Conservation (phyloP, 2,797 vertebrate species). For the Xenentodon cancila region DNA sequence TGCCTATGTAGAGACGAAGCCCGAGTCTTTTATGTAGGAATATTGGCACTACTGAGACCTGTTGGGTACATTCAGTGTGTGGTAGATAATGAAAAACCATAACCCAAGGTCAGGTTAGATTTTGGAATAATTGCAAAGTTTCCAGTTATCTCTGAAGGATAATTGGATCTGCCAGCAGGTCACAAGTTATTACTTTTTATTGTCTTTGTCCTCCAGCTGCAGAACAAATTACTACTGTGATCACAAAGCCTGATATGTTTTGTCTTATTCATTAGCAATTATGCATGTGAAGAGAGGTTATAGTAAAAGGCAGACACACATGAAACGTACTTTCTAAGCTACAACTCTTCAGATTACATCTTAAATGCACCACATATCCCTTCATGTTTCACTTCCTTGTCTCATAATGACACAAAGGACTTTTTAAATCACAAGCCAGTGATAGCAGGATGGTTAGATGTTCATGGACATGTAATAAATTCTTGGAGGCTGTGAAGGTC, state of each 20-base stretch:
- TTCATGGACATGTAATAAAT: slow-evolving; percentile 9
- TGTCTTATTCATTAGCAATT: not conserved
- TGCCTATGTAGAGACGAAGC: not conserved
- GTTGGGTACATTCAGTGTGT: not conserved
- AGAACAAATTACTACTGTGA: slow-evolving; percentile 12
- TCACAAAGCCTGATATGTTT: slow-evolving; percentile 1
- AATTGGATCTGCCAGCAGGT: slow-evolving; percentile 21
- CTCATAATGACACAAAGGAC: not conserved
- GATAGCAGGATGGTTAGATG: not conserved
- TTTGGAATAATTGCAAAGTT: slow-evolving; percentile 20
- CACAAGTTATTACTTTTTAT: slow-evolving; percentile 18
- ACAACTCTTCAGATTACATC: not conserved
- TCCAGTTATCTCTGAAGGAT: slow-evolving; percentile 12
- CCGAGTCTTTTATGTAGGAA: slow-evolving; percentile 3
- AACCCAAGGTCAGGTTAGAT: slow-evolving; percentile 11
- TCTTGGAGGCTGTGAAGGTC: slow-evolving; percentile 6
- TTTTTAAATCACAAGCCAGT: not conserved
- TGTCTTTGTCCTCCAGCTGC: slow-evolving; percentile 18
- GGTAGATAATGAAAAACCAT: slow-evolving; percentile 18
- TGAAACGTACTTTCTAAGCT: not conserved
- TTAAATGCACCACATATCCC: not conserved
- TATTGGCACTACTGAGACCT: slow-evolving; percentile 9
- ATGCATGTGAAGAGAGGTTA: not conserved
- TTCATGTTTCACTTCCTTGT: not conserved
- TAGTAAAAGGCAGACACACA: not conserved